phyloP scores from a whole-genome alignment of 2,797 vertebrate species.

The Calcarius lapponicus region DNA sequence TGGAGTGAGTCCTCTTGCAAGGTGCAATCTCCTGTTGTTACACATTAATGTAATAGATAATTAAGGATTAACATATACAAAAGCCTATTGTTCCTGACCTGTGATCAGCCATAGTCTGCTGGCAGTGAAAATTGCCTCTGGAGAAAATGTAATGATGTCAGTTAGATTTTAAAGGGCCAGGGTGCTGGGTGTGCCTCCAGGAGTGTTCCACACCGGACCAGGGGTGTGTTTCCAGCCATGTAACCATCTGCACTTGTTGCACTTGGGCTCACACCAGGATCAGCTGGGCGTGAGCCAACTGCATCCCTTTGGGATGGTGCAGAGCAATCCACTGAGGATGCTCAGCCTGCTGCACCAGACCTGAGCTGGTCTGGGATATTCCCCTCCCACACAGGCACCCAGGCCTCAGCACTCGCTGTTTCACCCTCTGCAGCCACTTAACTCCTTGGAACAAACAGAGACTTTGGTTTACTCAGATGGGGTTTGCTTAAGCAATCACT shows the following conservation, averaged over 20 bases:
- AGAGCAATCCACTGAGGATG: neutral
- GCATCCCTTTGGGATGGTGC: neutral
- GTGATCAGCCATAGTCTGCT: neutral
- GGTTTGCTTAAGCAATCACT: neutral
- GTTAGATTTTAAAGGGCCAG: neutral
- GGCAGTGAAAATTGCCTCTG: neutral
- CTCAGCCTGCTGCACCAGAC: neutral
- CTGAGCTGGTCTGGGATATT: neutral
- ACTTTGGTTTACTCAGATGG: neutral
- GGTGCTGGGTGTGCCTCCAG: neutral
- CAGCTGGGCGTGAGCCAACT: neutral
- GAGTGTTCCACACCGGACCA: neutral
- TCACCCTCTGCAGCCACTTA: neutral
- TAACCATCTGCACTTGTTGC: neutral
- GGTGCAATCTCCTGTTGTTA: neutral
- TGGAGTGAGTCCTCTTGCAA: neutral
- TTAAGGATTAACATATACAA: conserved; percentile 19
- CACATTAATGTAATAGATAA: neutral
- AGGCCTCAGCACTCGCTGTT: neutral
- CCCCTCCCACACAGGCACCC: neutral
- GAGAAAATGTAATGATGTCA: neutral
- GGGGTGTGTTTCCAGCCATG: neutral
- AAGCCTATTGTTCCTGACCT: conserved; percentile 17
- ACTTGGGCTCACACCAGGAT: neutral
- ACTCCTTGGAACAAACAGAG: neutral